Base-by-base conservation (phyloP, 2,797 vertebrate species). In the Aselliscus stoliczkanus region DNA sequence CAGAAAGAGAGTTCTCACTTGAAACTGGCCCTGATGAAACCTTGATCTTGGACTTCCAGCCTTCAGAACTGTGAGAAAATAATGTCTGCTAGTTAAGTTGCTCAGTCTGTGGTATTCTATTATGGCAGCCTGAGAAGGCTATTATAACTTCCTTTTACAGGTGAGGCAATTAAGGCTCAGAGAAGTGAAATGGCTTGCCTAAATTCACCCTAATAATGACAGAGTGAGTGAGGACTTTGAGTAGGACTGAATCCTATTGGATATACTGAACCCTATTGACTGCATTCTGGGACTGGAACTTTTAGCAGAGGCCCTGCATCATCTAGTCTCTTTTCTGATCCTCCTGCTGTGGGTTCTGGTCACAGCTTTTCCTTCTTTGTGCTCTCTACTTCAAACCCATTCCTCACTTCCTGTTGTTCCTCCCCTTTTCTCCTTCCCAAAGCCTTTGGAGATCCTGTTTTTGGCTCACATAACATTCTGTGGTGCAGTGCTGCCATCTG, bases 401-500 rank as follows among this genome's bases (percentile, higher is more conserved):
- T 23, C 25, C 11, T 2, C 2, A 29, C 65, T 23, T 54, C 60
- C n/a, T 12, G 20, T 1, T 7, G 65, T 8, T 52, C 29, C 6
- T 5, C 9, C 12, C 4, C 15, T 12, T 29, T 29, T 52, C 29
- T 7, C 1, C 14, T 7, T 69, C 20, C 27, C 2, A 6, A 34
- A 52, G 54, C 17, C 79, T 54, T 4, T 5, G 7, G 65, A 1
- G 7, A 7, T 37, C 34, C 1, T 1, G 1, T 12, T 10, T 23
- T 25, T 0, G 13, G 65, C 11, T 4, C 21, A 0, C 17, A 15
- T 29, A 11, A 2, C 44, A 7, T 44, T 85, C 50, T 23, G 37
- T 18, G 76, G 67, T 67, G n/a, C 44, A 0, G 50, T 84, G 56
- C 86, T 93, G 93, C 96, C 97, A 90, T 39, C 97, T 96, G 95